These are phyloP conservation scores for Parnassius mnemosyne DNA, from an alignment of 2,888 invertebrate genomes.

Conservation along the genomic window DNA sequence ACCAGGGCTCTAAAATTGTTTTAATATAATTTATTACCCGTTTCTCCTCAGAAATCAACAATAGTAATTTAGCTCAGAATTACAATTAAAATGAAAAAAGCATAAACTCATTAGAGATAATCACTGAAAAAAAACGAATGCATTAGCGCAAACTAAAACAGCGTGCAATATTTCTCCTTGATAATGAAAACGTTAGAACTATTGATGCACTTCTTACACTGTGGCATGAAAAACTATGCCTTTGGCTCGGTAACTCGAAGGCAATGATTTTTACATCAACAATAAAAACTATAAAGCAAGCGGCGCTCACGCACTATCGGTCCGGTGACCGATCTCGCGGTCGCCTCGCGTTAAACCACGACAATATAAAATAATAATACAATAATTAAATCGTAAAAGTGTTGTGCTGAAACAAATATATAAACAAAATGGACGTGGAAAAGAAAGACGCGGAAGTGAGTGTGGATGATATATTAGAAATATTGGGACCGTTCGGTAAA, in stretches of 20 bases:
- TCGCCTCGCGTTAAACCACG: slow-evolving; percentile 32
- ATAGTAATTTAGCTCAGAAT: no score
- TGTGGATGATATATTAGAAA: slow-evolving; percentile 68
- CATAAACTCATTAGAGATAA: no score
- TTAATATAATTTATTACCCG: no score
- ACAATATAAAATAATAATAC: slow-evolving; percentile 11
- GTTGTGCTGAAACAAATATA: slow-evolving; percentile 26
- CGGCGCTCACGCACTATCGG: slow-evolving; percentile 53
- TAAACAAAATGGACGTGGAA: slow-evolving; percentile 62
- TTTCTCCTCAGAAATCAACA: no score
- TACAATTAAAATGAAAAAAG: no score
- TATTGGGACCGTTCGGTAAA: slow-evolving; percentile 65
- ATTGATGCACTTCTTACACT: slow-evolving; percentile 10
- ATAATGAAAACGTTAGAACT: slow-evolving; percentile 20
- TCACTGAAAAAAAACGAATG: neutral
- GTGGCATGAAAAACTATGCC: slow-evolving; percentile 27
- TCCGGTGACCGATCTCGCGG: slow-evolving; percentile 47
- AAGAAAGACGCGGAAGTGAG: slow-evolving; percentile 62
- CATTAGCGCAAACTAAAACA: slow-evolving; percentile 6
- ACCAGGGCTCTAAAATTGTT: no score
- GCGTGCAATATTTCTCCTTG: slow-evolving; percentile 17
- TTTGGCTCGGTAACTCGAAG: slow-evolving; percentile 36
- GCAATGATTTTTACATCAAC: slow-evolving; percentile 49
- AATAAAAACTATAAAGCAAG: slow-evolving; percentile 61
- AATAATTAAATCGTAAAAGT: slow-evolving; percentile 15